phyloP scores from a whole-genome alignment of 1,140 invertebrate species.

The Drosophila ogumai region DNA sequence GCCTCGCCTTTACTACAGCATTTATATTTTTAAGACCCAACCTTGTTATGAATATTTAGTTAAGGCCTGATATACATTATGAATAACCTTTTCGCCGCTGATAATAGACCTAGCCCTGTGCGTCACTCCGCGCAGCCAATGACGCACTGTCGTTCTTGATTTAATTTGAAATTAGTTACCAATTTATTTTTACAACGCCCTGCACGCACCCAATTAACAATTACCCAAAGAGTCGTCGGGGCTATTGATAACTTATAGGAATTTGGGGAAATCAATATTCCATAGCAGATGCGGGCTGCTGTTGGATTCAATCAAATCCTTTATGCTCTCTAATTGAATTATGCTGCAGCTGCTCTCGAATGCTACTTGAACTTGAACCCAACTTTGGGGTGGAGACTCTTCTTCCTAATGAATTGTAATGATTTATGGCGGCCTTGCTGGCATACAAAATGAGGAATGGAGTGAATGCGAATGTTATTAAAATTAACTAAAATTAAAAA shows the following conservation, averaged over 20 bases:
- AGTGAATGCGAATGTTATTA: neutral
- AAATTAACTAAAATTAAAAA: neutral
- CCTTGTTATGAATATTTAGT: constrained; percentile 1
- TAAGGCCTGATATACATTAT: constrained; percentile 1
- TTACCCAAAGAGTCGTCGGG: neutral
- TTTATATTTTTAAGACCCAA: neutral
- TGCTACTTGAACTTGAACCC: constrained; percentile 4
- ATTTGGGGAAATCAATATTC: neutral
- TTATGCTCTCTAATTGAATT: constrained; percentile 12
- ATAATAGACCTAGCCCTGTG: constrained; percentile 20
- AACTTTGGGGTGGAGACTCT: too few relatives aligned
- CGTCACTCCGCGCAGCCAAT: constrained; percentile 5
- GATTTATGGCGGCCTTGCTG: neutral
- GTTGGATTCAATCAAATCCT: constrained; percentile 9
- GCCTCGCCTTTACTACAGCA: too few relatives aligned
- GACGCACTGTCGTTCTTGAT: constrained; percentile 18
- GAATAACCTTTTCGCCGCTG: constrained; percentile 6
- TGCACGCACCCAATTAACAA: constrained; percentile 12
- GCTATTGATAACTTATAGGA: too few relatives aligned
- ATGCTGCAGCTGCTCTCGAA: neutral
- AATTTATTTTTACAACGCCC: constrained; percentile 28
- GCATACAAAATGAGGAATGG: constrained; percentile 2
- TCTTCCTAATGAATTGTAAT: constrained; percentile 3
- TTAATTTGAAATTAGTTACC: constrained; percentile 9
- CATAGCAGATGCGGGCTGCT: neutral